These are phyloP conservation scores for Pseudomyrmex dendroicus DNA, from an alignment of 1,140 invertebrate species.

Conservation along the genomic window DNA sequence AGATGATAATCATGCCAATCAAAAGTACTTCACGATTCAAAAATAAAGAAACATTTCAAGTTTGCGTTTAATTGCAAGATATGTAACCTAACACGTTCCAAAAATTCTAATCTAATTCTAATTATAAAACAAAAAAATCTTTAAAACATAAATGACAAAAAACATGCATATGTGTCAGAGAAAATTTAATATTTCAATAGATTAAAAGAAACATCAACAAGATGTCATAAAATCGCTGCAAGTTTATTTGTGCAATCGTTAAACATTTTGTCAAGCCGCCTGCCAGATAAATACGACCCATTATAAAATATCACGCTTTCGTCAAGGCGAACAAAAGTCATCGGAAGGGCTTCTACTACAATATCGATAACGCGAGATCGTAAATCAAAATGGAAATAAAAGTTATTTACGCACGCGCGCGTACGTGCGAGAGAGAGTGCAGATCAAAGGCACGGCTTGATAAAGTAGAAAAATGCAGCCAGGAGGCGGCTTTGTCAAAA, in stretches of 20 bases:
- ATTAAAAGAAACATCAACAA: conserved; percentile 19
- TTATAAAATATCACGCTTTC: conserved; percentile 55
- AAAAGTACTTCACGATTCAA: not conserved
- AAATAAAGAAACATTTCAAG: not conserved
- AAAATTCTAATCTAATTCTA: not conserved
- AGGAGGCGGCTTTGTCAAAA: conserved; percentile 68
- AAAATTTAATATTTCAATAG: not conserved
- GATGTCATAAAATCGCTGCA: not conserved
- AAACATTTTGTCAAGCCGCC: conserved; percentile 38
- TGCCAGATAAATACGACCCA: conserved; percentile 15
- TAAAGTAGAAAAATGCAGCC: conserved; percentile 74
- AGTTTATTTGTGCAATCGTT: conserved; percentile 11
- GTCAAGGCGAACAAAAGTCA: conserved; percentile 66
- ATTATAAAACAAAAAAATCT: not conserved
- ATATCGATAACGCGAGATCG: conserved; percentile 36
- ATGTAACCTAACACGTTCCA: not conserved
- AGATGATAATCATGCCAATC: not conserved
- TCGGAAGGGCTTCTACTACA: conserved; percentile 25
- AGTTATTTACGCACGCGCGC: conserved; percentile 65
- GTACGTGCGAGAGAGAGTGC: conserved; percentile 1
- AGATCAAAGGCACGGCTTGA: conserved; percentile 61
- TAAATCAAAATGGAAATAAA: conserved; percentile 71
- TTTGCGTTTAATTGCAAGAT: not conserved
- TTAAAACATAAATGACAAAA: not conserved
- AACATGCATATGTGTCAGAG: not conserved